A percentile compares a stretch with the other conserved stretches of the same genome.
Evolutionary conservation across 2,113 vertebrate genomes (phyloP).

Genomic region (Pogonocichla stellata): DNA sequence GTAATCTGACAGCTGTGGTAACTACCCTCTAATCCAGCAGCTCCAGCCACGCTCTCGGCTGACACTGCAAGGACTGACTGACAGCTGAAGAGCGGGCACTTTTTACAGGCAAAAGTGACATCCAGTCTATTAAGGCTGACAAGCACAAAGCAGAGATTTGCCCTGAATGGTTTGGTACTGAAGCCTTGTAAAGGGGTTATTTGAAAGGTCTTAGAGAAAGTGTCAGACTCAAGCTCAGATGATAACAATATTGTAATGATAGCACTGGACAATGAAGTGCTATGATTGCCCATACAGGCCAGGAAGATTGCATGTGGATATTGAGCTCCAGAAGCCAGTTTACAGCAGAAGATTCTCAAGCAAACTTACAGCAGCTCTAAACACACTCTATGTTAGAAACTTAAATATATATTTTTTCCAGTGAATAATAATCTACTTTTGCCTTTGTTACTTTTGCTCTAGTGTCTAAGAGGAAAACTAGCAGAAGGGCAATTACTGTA

Average conservation of each 20-base stretch:
- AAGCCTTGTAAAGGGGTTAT: conserved; percentile 95
- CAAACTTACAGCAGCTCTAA: background rate
- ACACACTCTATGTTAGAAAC: background rate
- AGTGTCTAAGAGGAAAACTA: background rate
- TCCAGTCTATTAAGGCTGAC: conserved; percentile 99
- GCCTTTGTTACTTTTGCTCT: background rate
- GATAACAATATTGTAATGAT: conserved; percentile 99
- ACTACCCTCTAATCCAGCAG: conserved; percentile 99
- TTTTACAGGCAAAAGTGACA: conserved; percentile 98
- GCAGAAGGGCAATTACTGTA: background rate
- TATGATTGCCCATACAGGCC: conserved; percentile 90
- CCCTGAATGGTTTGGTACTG: conserved; percentile 95
- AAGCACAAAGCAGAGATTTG: conserved; percentile 99
- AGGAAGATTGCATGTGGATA: conserved; percentile 82
- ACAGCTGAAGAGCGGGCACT: conserved; percentile 98
- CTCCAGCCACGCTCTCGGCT: conserved; percentile 96
- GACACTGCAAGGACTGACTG: conserved; percentile 97
- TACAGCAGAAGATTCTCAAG: conserved; percentile 72
- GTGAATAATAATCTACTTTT: background rate
- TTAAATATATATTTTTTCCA: background rate
- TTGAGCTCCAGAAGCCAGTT: conserved; percentile 75
- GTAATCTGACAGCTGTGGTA: conserved; percentile 99
- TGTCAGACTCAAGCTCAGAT: conserved; percentile 98
- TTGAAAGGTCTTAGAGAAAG: conserved; percentile 96
- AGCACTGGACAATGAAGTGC: conserved; percentile 94